These are phyloP conservation scores for Lutjanus argentimaculatus DNA, from an alignment of 2,797 vertebrate species.

Conservation along the genomic window DNA sequence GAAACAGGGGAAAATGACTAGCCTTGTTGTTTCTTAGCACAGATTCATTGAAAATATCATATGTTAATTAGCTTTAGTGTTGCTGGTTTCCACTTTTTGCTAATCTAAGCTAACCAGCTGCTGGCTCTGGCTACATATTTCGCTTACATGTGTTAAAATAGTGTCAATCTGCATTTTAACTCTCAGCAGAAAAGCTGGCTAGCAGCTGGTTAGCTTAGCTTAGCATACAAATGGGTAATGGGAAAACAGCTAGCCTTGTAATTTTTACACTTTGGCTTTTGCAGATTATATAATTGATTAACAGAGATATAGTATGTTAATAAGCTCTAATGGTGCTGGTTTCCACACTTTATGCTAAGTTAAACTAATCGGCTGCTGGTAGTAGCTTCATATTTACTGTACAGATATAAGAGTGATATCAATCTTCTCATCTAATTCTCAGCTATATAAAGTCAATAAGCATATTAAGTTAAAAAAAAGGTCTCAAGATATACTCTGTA, in stretches of 20 bases:
- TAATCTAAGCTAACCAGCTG: no score
- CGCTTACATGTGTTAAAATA: no score
- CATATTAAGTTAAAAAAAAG: neutral
- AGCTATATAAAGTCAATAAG: neutral
- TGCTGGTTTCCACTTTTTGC: no score
- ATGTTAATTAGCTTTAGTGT: no score
- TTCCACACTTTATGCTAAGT: neutral
- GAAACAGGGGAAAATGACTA: neutral
- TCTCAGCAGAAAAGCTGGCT: no score
- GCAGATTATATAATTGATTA: neutral
- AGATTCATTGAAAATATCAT: no score
- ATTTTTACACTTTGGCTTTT: neutral
- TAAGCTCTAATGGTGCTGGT: neutral
- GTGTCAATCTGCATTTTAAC: no score
- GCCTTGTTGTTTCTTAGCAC: neutral
- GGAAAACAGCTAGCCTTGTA: neutral
- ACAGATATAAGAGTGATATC: neutral
- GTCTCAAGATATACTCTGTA: neutral
- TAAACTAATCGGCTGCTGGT: neutral
- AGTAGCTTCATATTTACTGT: neutral
- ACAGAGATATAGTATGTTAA: neutral
- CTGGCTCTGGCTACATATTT: no score
- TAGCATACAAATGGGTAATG: neutral
- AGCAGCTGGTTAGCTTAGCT: neutral
- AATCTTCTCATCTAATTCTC: neutral